These are phyloP conservation scores for Tricholauxania praeusta DNA, from an alignment of 2,888 invertebrate species.

Conservation along the genomic window DNA sequence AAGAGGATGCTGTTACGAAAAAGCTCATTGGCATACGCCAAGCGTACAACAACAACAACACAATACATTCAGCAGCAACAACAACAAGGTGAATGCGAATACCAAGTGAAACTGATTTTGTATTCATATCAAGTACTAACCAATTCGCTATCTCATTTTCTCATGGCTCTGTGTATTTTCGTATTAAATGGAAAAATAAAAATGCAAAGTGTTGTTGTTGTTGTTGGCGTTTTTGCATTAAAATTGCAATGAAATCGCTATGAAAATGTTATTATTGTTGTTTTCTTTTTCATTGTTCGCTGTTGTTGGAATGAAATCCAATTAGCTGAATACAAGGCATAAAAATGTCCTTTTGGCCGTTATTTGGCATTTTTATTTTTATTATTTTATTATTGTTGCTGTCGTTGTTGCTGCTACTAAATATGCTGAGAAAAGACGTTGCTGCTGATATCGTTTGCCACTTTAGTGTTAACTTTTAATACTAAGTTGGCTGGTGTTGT, in stretches of 20 bases:
- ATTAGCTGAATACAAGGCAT: conserved; percentile 48
- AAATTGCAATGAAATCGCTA: conserved; percentile 61
- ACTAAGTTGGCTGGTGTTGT: background rate
- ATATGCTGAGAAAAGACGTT: too few species aligned
- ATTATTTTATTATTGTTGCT: conserved; percentile 4
- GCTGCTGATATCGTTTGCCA: too few species aligned
- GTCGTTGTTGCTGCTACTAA: background rate
- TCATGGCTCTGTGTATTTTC: conserved; percentile 7
- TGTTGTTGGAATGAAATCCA: conserved; percentile 58
- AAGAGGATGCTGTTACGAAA: background rate
- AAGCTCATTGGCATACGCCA: conserved; percentile 2
- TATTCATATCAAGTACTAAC: conserved; percentile 66
- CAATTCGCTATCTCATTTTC: conserved; percentile 30
- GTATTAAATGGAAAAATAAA: conserved; percentile 13
- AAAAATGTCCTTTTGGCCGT: conserved; percentile 31
- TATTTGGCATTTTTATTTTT: conserved; percentile 14
- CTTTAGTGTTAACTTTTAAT: too few species aligned
- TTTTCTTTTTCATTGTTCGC: conserved; percentile 43
- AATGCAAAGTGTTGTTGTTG: conserved; percentile 31
- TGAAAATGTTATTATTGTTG: conserved; percentile 39
- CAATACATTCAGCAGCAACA: too few species aligned
- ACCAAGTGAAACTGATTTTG: conserved; percentile 54
- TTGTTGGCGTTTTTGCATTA: conserved; percentile 53
- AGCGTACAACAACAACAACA: background rate
- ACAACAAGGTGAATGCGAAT: background rate